Evolutionary conservation across 2,113 vertebrate species (phyloP), one percentile per base, ranked within the genome.

Genomic region (Neomonachus schauinslandi): DNA sequence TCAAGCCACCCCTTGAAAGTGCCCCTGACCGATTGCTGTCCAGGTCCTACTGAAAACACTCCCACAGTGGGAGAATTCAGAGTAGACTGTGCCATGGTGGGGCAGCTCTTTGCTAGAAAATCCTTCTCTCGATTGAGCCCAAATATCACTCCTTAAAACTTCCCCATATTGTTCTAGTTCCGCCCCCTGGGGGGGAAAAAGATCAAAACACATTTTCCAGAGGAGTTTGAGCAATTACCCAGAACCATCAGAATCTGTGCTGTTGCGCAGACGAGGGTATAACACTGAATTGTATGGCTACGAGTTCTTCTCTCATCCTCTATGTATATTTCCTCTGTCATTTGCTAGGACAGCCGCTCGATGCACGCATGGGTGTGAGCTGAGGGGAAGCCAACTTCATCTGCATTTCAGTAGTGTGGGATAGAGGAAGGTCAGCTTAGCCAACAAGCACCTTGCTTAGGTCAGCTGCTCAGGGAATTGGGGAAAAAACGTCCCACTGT

Each of bases 21-120:
- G 4, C 31, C 65, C 51, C 14, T 10, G 7, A 7, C 31, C 9
- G 63, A 6, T 0, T 0, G 7, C 0, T 3, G 39, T 31, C 67
- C 42, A 5, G 7, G 4, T 14, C 33, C 5, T 8, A 0, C 55
- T 26, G 63, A 49, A 22, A n/a, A 39, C 2, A 4, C 39, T 14
- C n/a, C n/a, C 39, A 0, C 1, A 2, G 26, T 5, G 15, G 86
- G 22, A 61, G 8, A 51, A 7, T 3, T 39, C 46, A 6, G 55
- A 63, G 12, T 8, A 3, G 61, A 5, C 4, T 4, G 4, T 6
- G 6, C 36, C 1, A 0, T 0, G 22, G 57, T 0, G 0, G 19
- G 6, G 5, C 36, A 18, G 49, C 53, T 24, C 26, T 31, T 31
- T 8, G 6, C 5, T 0, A 31, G 91, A 24, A 28, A 22, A 7